Conservation (phyloP, 2,888 invertebrate genomes). For the Drosophila mimetica region DNA sequence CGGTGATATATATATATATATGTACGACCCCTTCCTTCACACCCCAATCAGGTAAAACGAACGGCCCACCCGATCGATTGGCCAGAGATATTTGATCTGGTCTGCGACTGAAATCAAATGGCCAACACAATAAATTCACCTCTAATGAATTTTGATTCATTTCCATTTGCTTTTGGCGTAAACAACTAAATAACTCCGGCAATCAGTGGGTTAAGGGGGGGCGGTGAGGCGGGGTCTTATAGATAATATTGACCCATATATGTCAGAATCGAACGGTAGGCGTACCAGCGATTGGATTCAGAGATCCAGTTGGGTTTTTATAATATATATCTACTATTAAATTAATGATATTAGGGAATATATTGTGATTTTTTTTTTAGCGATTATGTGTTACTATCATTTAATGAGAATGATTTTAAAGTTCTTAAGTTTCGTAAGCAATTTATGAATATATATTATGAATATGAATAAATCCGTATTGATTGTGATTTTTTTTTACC, state of each 20-base stretch:
- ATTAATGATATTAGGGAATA: background rate
- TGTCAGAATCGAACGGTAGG: slow-evolving; percentile 5
- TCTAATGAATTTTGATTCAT: slow-evolving; percentile 77
- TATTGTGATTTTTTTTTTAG: background rate
- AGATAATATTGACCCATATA: slow-evolving; percentile 32
- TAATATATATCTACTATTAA: background rate
- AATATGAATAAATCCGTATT: too few species aligned
- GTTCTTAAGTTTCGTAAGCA: too few species aligned
- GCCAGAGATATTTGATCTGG: slow-evolving; percentile 49
- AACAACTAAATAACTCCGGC: slow-evolving; percentile 66
- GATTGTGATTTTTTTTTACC: background rate
- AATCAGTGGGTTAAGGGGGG: slow-evolving; percentile 41
- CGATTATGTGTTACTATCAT: background rate
- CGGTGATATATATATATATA: slow-evolving; percentile 18
- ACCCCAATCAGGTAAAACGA: slow-evolving; percentile 1
- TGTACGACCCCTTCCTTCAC: slow-evolving; percentile 7
- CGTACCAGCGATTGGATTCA: background rate
- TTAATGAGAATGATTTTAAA: background rate
- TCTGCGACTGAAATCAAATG: slow-evolving; percentile 32
- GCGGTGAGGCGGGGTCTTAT: background rate
- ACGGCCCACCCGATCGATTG: slow-evolving; percentile 11
- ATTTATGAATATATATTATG: too few species aligned
- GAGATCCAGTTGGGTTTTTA: background rate
- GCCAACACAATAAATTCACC: slow-evolving; percentile 69
- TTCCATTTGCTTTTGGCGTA: slow-evolving; percentile 66